Base-by-base conservation (phyloP, 2,797 vertebrate genomes). In the Arctocebus calabarensis region DNA sequence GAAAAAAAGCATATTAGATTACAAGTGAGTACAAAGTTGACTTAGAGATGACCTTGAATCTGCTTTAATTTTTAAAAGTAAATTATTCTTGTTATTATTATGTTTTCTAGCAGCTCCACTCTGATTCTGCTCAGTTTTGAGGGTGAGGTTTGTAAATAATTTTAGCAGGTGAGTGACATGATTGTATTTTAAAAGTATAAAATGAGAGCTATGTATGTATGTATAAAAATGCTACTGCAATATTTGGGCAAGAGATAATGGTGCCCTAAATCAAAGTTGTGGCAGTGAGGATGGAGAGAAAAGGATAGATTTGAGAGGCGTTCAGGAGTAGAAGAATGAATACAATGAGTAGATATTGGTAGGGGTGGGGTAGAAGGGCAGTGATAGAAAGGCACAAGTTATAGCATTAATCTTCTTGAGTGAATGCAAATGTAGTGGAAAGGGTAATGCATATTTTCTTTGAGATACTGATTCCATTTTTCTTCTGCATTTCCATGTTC, bases 101-200 rank as follows among this genome's bases (percentile, higher is more conserved):
- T 23, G 55, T 64, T 45, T 92, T 61, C 61, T 73, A 73, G 77
- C 27, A 83, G 32, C 0, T 32, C 27, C 43, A 88, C 7, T 85
- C 32, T 88, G 40, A 16, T 48, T 74, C 43, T 88, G 32, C 48
- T 14, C 32, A 81, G 34, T 73, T 90, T 88, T 48, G 25, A 93
- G 32, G 45, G 23, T 74, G 22, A 59, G 27, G 25, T 84, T 52
- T 79, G 7, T 73, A 71, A 91, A 91, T 40, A 55, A 55, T 55
- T 95, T 91, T 86, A 90, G 40, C 16, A 79, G 17, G 22, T 55
- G n/a, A 81, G n/a, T 66, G 37, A 84, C 14, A 88, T 81, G 32
- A 66, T 68, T 82, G 6, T 68, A 92, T 64, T 91, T 91, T 85
- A 17, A 87, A 81, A 88, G 57, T 48, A 84, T 7, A 37, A 57